Percentiles rank a stretch among this genome's conserved stretches.
Evolutionary conservation across 30 jellyfish, hydroid and myxozoan species (phyloP).

Genomic region (Mastigias papua): DNA sequence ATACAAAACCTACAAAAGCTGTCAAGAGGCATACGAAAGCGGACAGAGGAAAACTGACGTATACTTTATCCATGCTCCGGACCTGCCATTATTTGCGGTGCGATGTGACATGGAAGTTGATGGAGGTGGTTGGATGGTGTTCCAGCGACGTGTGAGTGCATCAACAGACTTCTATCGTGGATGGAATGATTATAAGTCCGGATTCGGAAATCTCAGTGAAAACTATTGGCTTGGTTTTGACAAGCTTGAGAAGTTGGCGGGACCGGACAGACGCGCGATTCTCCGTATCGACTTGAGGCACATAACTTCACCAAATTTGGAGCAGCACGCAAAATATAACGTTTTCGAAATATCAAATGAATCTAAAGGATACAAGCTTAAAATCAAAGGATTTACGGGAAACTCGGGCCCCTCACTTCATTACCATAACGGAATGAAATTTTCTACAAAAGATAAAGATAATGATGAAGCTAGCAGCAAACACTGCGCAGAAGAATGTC

Average conservation of each 20-base stretch:
- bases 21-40: background rate
- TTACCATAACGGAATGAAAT: background rate
- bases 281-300: slow-evolving; percentile 48
- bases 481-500: slow-evolving; percentile 14
- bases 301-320: background rate
- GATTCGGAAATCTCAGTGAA: slow-evolving; percentile 56
- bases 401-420: slow-evolving; percentile 8
- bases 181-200: slow-evolving; percentile 47
- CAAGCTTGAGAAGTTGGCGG: slow-evolving; percentile 44
- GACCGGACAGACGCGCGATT: slow-evolving; percentile 48
- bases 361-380: slow-evolving; percentile 28
- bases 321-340: slow-evolving; percentile 5
- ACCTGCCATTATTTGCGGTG: background rate
- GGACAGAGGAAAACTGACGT: background rate
- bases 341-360: slow-evolving; percentile 36
- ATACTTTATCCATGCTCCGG: background rate
- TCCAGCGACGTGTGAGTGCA: slow-evolving; percentile 47
- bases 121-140: slow-evolving; percentile 73
- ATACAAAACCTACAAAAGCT: background rate
- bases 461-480: too few relatives aligned
- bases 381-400: slow-evolving; percentile 36
- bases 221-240: slow-evolving; percentile 67
- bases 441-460: slow-evolving; percentile 48
- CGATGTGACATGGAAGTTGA: slow-evolving; percentile 60
- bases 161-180: slow-evolving; percentile 31